Percentiles rank a stretch among this genome's conserved stretches.
Evolutionary conservation across 2,113 vertebrate species (phyloP).

Genomic region (Mesoclemmys tuberculata): DNA sequence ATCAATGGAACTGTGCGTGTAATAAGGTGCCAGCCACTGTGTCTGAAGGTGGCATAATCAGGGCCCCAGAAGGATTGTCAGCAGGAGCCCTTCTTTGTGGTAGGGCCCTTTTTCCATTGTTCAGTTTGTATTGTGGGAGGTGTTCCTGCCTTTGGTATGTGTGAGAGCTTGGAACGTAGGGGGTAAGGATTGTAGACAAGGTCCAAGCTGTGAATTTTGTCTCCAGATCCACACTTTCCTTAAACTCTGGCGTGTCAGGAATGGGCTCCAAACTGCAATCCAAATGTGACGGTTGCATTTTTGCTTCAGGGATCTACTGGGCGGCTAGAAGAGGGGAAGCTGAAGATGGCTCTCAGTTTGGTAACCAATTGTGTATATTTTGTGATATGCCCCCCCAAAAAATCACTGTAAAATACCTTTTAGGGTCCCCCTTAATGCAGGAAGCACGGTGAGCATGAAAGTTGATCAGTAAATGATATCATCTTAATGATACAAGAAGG

Average conservation of each 20-base stretch:
- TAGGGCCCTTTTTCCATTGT: neutral
- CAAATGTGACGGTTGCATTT: too few relatives aligned
- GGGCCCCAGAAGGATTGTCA: neutral
- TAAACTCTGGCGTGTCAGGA: rapidly evolving
- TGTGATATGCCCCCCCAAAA: neutral
- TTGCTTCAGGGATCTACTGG: neutral
- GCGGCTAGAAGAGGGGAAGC: neutral
- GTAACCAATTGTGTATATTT: neutral
- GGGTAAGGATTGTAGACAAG: neutral
- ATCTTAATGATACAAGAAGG: neutral
- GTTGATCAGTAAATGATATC: neutral
- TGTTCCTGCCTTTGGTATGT: neutral
- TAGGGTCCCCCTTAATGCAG: neutral
- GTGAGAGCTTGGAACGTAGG: neutral
- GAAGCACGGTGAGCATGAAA: neutral
- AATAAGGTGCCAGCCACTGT: neutral
- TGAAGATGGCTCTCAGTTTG: neutral
- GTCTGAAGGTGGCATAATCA: too few relatives aligned
- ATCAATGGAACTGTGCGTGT: rapidly evolving
- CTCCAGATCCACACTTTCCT: rapidly evolving
- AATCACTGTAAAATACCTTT: neutral
- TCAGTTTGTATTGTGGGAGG: constrained; percentile 12
- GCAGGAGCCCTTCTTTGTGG: neutral
- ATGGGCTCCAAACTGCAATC: too few relatives aligned
- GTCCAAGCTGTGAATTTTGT: neutral